A percentile compares a stretch with the other conserved stretches of the same genome.
Conservation (phyloP, 2,888 invertebrate genomes). For the Idaea dimidiata region DNA sequence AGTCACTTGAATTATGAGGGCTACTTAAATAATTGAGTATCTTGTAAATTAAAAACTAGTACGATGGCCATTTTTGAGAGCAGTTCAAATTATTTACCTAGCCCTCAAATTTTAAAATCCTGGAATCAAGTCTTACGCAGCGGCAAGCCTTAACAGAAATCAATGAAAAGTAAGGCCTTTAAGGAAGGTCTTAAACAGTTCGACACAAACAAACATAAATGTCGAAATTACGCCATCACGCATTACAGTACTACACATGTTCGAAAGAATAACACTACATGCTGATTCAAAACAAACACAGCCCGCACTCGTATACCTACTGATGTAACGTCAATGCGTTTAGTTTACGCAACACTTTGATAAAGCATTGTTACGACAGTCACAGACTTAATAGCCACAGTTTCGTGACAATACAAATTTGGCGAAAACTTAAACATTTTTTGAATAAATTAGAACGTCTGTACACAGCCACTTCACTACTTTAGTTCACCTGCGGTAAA, state of each 20-base stretch:
- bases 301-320: background rate
- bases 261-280: background rate
- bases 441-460: constrained; percentile 29
- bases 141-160: background rate
- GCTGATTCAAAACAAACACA: constrained; percentile 3
- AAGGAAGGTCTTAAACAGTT: background rate
- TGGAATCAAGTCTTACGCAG: too few species aligned
- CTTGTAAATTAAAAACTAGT: too few species aligned
- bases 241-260: constrained; percentile 4
- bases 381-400: constrained; percentile 28
- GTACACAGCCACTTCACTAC: background rate
- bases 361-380: constrained; percentile 3
- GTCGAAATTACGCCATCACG: background rate
- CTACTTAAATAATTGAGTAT: too few species aligned
- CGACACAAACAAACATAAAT: background rate
- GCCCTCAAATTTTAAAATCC: too few species aligned
- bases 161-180: background rate
- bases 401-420: constrained; percentile 37
- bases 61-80: too few species aligned
- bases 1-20: too few species aligned
- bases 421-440: constrained; percentile 32
- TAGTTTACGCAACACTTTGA: constrained; percentile 15
- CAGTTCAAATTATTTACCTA: too few species aligned
- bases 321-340: constrained; percentile 10
- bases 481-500: background rate